Conservation (phyloP, 2,797 vertebrate species). For the Argyrosomus regius region DNA sequence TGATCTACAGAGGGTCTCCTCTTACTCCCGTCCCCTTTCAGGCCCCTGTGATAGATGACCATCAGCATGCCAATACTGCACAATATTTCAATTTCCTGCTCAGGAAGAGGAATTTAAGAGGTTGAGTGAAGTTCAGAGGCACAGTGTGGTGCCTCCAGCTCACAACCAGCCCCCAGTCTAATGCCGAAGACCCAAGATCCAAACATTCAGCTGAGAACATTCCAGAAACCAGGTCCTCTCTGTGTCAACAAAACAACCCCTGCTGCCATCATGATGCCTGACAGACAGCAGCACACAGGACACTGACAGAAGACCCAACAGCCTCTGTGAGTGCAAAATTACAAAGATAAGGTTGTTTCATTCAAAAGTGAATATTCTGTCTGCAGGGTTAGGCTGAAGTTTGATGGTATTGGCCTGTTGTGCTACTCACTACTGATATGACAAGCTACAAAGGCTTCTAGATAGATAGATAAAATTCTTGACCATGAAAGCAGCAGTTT, state of each 20-base stretch:
- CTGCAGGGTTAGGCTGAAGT: conserved; percentile 2
- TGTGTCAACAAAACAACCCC: conserved; percentile 76
- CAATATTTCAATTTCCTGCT: conserved; percentile 98
- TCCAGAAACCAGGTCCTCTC: conserved; percentile 80
- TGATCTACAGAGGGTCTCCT: conserved; percentile 77
- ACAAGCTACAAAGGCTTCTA: neutral
- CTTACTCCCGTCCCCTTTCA: conserved; percentile 69
- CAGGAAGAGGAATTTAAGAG: conserved; percentile 91
- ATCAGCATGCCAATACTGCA: conserved; percentile 90
- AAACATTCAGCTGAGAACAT: conserved; percentile 90
- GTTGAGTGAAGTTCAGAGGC: conserved; percentile 93
- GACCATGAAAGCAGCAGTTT: neutral
- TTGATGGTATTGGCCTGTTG: neutral
- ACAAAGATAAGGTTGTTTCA: conserved; percentile 29
- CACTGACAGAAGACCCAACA: conserved; percentile 43
- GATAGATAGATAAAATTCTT: neutral
- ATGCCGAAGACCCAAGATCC: conserved; percentile 86
- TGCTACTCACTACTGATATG: neutral
- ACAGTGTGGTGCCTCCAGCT: conserved; percentile 92
- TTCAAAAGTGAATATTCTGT: conserved; percentile 20
- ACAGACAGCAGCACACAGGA: conserved; percentile 47
- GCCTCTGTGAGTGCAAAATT: conserved; percentile 32
- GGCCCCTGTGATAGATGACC: conserved; percentile 91
- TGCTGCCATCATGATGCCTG: conserved; percentile 46
- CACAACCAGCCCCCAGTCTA: conserved; percentile 79